Base-by-base conservation (phyloP, 2,888 invertebrate genomes). In the Drosophila gaucha region DNA sequence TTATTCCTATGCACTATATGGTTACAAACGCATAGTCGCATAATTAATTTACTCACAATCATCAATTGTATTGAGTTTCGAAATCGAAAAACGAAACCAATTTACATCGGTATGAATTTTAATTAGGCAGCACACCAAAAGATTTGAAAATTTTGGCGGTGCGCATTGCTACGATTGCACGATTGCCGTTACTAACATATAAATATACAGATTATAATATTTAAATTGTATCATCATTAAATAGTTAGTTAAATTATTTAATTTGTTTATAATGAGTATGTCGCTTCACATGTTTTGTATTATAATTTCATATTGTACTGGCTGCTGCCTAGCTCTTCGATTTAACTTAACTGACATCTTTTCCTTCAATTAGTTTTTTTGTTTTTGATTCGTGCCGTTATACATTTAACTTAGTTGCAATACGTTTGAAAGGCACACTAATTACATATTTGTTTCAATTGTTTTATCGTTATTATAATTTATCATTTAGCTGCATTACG, bases 101-200 rank as follows among this genome's bases (percentile, higher is more conserved):
- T 49, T 54, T 9, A 26, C 10, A 49, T 44, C 52, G 50, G 58
- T 35, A 39, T 46, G 22, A 14, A 28, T 41, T 56, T 41, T 39
- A 38, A 38, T 36, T 41, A 58, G 72, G 60, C 80, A 68, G 67
- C 77, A 57, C 67, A 60, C 64, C 79, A 67, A 77, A 71, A 66
- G 55, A 68, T 47, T 58, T 47, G 1, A 35, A 24, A 51, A 63
- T 60, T 76, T 57, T 70, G 74, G 67, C 64, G 57, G 51, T 74
- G 64, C 63, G 44, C 69, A 65, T 78, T 78, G 63, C 77, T 70
- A 86, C 70, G 80, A 80, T 80, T 80, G 80, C 82, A 82, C 82
- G 82, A 75, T 87, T 87, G 82, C 82, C 82, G 88, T 73, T 85
- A 64, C 65, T 74, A 31, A 8, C 46, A 31, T 12, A 31, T 31